Percentiles rank a stretch among this genome's conserved stretches.
Evolutionary conservation across 2,113 vertebrate genomes (phyloP).

Genomic region (Pseudolaguvia tuberculata): DNA sequence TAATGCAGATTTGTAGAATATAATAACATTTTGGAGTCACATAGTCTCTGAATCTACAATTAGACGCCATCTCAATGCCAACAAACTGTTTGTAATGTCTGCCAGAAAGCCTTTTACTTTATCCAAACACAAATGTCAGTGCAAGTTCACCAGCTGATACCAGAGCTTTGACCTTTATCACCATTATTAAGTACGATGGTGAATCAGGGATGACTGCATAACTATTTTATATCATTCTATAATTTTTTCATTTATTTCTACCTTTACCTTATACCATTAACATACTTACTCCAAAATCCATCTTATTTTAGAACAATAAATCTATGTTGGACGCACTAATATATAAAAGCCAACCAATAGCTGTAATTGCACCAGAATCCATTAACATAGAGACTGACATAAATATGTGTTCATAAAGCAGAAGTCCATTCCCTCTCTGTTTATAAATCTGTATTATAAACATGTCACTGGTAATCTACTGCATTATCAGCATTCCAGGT

Average conservation of each 20-base stretch:
- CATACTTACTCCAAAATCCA: background rate
- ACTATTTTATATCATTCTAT: too few species aligned
- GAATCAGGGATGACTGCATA: too few species aligned
- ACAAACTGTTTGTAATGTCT: background rate
- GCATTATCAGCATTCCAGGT: constrained; percentile 63
- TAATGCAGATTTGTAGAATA: too few species aligned
- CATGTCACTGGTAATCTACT: constrained; percentile 65
- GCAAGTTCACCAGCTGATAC: background rate
- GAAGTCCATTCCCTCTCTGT: constrained; percentile 55
- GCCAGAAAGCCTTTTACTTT: constrained; percentile 6
- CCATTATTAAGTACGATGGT: background rate
- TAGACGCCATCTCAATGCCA: background rate
- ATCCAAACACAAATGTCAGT: background rate
- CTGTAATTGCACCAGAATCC: constrained; percentile 13
- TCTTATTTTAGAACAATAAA: constrained; percentile 22
- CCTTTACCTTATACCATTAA: too few species aligned
- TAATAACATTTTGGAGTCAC: background rate
- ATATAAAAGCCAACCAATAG: constrained; percentile 8
- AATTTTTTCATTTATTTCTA: background rate
- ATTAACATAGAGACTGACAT: constrained; percentile 49
- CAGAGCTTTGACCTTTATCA: background rate
- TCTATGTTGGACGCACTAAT: constrained; percentile 1
- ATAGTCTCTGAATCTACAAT: background rate
- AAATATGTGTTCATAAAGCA: constrained; percentile 61
- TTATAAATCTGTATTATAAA: constrained; percentile 68